Percentiles rank a stretch among this genome's conserved stretches.
phyloP scores from a whole-genome alignment of 2,888 invertebrate species.

The Nebria brevicollis region DNA sequence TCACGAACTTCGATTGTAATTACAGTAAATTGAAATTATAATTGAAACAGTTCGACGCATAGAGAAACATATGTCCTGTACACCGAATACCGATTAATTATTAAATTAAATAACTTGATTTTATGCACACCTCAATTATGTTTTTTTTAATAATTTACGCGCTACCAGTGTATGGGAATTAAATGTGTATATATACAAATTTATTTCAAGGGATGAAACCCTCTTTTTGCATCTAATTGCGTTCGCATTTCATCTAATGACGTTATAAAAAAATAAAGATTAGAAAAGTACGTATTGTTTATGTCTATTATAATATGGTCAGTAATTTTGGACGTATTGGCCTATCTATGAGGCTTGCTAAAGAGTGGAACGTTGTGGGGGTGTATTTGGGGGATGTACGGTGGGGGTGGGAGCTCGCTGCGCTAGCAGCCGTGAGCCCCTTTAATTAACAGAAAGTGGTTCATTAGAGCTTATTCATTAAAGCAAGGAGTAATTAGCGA shows the following conservation, averaged over 20 bases:
- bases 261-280: too few relatives aligned
- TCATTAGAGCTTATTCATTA: constrained; percentile 92
- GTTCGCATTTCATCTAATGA: too few relatives aligned
- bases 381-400: too few relatives aligned
- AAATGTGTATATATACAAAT: too few relatives aligned
- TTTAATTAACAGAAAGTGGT: constrained; percentile 92
- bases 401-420: constrained; percentile 50
- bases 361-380: not conserved
- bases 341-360: not conserved
- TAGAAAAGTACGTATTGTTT: too few relatives aligned
- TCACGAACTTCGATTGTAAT: constrained; percentile 53
- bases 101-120: constrained; percentile 54
- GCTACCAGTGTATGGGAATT: not conserved
- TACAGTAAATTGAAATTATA: constrained; percentile 58
- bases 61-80: not conserved
- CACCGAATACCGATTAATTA: constrained; percentile 42
- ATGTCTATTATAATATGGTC: too few relatives aligned
- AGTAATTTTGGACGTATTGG: not conserved
- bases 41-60: constrained; percentile 56
- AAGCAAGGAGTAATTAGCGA: constrained; percentile 90
- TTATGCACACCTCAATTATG: constrained; percentile 45
- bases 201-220: too few relatives aligned
- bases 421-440: constrained; percentile 68
- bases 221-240: too few relatives aligned
- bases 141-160: constrained; percentile 40